A percentile compares a stretch with the other conserved stretches of the same genome.
phyloP scores from a whole-genome alignment of 1,140 invertebrate species.

The Trigoniulus corallinus region DNA sequence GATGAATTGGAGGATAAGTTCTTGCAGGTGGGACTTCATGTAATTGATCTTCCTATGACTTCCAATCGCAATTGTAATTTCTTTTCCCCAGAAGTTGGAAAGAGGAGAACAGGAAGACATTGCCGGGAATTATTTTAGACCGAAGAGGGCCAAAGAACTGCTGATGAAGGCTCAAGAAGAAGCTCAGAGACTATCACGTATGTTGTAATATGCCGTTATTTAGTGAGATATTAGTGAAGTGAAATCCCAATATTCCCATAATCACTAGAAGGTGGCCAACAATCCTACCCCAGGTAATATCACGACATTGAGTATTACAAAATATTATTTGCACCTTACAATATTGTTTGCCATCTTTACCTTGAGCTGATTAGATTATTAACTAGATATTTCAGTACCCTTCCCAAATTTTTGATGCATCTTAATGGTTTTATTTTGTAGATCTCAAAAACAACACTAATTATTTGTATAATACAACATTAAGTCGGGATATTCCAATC shows the following conservation, averaged over 20 bases:
- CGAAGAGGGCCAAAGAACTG: conserved; percentile 40
- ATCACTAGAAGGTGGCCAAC: neutral
- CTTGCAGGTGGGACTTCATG: conserved; percentile 1
- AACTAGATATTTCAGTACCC: too few relatives aligned
- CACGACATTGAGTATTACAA: too few relatives aligned
- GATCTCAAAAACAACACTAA: too few relatives aligned
- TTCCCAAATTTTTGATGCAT: too few relatives aligned
- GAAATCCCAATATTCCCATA: neutral
- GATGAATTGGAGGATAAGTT: neutral
- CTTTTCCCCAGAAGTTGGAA: conserved; percentile 35
- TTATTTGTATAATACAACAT: too few relatives aligned
- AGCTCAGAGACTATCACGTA: conserved; percentile 20
- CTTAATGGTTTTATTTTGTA: too few relatives aligned
- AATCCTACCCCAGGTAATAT: too few relatives aligned
- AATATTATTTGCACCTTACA: too few relatives aligned
- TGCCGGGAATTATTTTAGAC: conserved; percentile 52
- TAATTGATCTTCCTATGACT: neutral
- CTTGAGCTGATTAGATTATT: too few relatives aligned
- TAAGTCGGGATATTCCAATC: too few relatives aligned
- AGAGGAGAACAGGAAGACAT: conserved; percentile 40
- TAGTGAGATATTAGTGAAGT: conserved; percentile 27
- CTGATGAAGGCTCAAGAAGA: conserved; percentile 30
- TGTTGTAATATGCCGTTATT: too few relatives aligned
- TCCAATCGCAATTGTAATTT: neutral
- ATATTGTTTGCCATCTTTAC: too few relatives aligned